Evolutionary conservation across 2,888 invertebrate genomes (phyloP), one percentile per base, ranked within the genome.

Genomic region (Tridacna gigas): DNA sequence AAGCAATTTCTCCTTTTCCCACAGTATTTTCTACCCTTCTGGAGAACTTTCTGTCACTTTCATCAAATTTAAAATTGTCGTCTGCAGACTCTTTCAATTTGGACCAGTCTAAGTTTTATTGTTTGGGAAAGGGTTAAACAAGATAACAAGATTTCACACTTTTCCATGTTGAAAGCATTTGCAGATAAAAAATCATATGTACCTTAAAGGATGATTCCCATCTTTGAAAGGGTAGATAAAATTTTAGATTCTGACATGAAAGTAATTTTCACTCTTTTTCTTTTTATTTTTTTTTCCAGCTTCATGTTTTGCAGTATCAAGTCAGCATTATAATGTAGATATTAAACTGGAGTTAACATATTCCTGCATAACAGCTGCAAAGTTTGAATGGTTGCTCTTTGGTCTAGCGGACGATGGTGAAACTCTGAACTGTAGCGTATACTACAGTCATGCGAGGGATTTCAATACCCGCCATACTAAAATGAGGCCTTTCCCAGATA

Each of bases 331-430:
- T 20, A 37, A 26, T 63, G 63, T 63, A n/a, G 63, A 63, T 22
- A 77, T 83, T 45, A 77, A 66, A 60, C 73, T 83, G 1, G 66
- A 71, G 25, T 22, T 66, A 13, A 18, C 25, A 11, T 51, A 71
- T 51, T 76, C 76, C 12, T 83, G 83, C 51, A 25, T n/a, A 28
- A 63, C 79, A 12, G 56, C 61, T 20, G 83, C 79, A 20, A 26
- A 79, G 63, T 76, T 83, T 79, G 83, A 83, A 56, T 83, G 83
- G 83, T n/a, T 83, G 5, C 73, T 83, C 9, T 77, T 73, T 47
- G 76, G 65, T 22, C 75, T 48, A 37, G 74, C 76, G 20, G 69
- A 73, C 7, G 51, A 74, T 37, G 26, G 37, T 61, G 37, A 37
- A 20, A 47, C 60, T 2, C 51, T 74, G 9, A 82, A 77, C 75